Base-by-base conservation (phyloP, 2,113 vertebrate species). In the Eretmochelys imbricata region DNA sequence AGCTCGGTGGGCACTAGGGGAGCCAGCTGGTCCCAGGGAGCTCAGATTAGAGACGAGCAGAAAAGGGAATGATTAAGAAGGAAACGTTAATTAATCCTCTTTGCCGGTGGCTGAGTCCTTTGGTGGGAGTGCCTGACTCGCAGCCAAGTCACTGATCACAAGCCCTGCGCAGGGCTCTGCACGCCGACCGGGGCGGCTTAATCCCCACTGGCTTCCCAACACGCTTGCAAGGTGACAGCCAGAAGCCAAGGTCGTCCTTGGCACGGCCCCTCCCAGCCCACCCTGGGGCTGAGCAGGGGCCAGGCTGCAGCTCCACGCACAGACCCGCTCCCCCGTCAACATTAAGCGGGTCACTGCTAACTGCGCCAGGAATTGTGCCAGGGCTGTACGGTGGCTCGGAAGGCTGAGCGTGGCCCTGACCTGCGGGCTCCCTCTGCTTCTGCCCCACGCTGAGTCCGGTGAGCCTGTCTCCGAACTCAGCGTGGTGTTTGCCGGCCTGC, bases 51-150 rank as follows among this genome's bases (percentile, higher is more conserved):
- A 78, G 75, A 81, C 91, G 49, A 69, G 81, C 85, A 92, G 82
- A 55, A 69, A 79, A 46, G 35, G 42, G 75, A 69, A 55, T 9
- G 72, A 80, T 92, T 92, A 88, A 92, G 87, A 88, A 92, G 81
- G 72, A 72, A 84, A 79, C 57, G 48, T 92, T 92, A 92, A 92
- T 88, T 92, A 84, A 88, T 92, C 91, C 86, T 65, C 72, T 84
- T 92, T 88, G 72, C 91, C 38, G 82, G 57, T 54, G 81, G 42
- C 91, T 42, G 91, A 80, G 57, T 72, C 85, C 82, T 84, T 92
- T 79, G 85, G 85, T 84, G 50, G 80, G 50, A 79, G 85, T 79
- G 85, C 65, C 80, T 88, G 80, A 79, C 48, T 87, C 69, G 17
- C 85, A 79, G 85, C 90, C 85, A 84, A 88, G 55, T 6, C 10